phyloP scores from a whole-genome alignment of 2,797 vertebrate genomes.

The Numenius phaeopus region DNA sequence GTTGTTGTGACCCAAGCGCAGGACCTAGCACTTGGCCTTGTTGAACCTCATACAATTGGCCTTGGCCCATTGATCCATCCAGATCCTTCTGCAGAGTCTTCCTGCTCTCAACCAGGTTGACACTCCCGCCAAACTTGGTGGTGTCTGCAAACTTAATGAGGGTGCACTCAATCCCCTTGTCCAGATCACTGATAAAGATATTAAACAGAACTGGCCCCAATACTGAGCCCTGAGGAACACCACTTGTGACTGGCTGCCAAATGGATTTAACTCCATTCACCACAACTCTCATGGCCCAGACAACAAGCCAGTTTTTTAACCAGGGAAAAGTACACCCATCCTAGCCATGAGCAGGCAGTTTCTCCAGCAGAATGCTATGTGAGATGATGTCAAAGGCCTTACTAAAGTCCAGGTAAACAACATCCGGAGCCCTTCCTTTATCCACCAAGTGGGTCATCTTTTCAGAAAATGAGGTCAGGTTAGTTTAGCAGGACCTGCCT shows the following conservation, averaged over 20 bases:
- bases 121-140: neutral
- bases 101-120: neutral
- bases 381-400: neutral
- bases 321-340: neutral
- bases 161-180: rapidly evolving
- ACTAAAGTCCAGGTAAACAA: neutral
- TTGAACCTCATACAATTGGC: neutral
- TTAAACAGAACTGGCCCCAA: neutral
- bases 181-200: neutral
- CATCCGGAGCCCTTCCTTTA: neutral
- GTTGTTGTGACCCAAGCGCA: neutral
- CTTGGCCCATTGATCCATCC: neutral
- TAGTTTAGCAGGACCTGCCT: neutral
- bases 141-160: neutral
- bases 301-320: neutral
- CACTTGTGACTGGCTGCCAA: rapidly evolving
- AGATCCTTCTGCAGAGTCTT: neutral
- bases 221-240: neutral
- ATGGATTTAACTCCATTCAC: neutral
- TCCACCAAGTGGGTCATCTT: neutral
- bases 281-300: rapidly evolving
- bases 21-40: neutral
- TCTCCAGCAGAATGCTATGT: neutral
- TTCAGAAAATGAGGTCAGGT: neutral
- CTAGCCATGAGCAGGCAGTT: neutral